These are phyloP conservation scores for Acanthopagrus latus DNA, from an alignment of 2,797 vertebrate species.

Conservation along the genomic window DNA sequence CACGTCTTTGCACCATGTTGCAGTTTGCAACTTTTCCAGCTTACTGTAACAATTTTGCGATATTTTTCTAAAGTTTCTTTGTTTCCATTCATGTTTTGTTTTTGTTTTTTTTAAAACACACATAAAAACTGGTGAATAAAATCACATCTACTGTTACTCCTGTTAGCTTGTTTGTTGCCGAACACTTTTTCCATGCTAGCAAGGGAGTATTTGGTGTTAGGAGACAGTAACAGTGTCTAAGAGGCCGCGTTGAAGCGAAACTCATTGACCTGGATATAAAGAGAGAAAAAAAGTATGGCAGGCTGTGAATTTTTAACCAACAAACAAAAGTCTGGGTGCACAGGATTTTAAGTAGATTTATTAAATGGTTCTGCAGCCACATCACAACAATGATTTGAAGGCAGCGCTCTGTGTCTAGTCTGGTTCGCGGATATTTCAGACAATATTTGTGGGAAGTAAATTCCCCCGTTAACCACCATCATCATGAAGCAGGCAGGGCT, in stretches of 20 bases:
- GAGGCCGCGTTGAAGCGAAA: neutral
- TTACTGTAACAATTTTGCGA: no score
- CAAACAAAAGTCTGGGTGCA: constrained; percentile 13
- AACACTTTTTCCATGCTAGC: no score
- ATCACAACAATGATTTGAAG: constrained; percentile 42
- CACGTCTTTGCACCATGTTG: no score
- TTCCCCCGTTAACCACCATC: constrained; percentile 53
- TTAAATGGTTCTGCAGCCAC: constrained; percentile 39
- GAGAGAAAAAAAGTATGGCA: neutral
- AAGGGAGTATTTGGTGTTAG: no score
- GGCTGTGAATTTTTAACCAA: constrained; percentile 37
- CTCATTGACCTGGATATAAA: neutral
- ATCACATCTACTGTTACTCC: no score
- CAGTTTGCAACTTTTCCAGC: no score
- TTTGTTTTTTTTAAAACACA: no score
- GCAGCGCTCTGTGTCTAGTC: constrained; percentile 27
- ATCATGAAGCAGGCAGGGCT: constrained; percentile 28
- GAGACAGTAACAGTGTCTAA: no score
- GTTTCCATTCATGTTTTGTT: no score
- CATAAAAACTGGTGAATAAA: no score
- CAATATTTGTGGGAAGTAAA: constrained; percentile 68
- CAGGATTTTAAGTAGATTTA: constrained; percentile 9
- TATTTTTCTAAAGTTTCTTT: no score
- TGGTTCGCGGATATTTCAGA: constrained; percentile 67
- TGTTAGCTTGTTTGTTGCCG: no score